Conservation (phyloP, 2,113 vertebrate species). For the Anhinga rufa region DNA sequence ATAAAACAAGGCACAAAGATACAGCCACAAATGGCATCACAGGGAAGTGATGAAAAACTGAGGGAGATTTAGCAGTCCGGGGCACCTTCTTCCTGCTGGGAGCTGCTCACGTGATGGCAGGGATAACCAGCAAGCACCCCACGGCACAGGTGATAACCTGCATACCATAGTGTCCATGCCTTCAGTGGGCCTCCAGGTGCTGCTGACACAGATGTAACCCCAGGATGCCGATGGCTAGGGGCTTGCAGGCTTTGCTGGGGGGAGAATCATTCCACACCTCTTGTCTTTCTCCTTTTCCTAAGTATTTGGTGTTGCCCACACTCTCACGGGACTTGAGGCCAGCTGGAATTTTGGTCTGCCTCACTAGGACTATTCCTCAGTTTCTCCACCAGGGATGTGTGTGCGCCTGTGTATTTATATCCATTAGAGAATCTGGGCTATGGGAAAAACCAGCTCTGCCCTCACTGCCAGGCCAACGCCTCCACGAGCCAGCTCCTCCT, state of each 20-base stretch:
- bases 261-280: not conserved
- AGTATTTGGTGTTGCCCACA: not conserved
- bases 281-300: not conserved
- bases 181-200: not conserved
- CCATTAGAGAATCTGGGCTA: not conserved
- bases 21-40: accelerated
- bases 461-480: not conserved
- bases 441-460: not conserved
- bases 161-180: not conserved
- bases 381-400: not conserved
- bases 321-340: accelerated
- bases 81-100: not conserved
- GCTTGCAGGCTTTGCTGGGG: not conserved
- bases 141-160: accelerated
- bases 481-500: not conserved
- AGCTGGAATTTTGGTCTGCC: not conserved
- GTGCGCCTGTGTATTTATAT: not conserved
- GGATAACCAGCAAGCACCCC: not conserved
- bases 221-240: not conserved
- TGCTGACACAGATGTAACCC: not conserved
- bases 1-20: not conserved
- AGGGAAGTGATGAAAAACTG: not conserved
- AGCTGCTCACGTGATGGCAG: not conserved
- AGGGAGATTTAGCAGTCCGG: not conserved
- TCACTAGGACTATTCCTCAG: not conserved